These are phyloP conservation scores for Euura saliciscinereae DNA, from an alignment of 1,140 invertebrate species.

Conservation along the genomic window DNA sequence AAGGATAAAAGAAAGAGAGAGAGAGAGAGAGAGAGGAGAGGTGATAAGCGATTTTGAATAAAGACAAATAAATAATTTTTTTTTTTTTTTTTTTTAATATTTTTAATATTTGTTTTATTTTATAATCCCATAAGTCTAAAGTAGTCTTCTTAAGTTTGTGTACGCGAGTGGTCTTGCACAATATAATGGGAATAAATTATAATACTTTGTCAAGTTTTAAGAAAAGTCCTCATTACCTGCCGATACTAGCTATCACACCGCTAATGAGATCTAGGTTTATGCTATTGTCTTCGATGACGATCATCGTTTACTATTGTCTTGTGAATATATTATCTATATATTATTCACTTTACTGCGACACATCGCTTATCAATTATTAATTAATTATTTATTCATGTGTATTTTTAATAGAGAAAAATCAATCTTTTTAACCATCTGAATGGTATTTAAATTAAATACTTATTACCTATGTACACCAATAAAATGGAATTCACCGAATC, in stretches of 20 bases:
- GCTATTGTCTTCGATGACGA: background rate
- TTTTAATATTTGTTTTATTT: conserved; percentile 57
- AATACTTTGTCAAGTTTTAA: conserved; percentile 59
- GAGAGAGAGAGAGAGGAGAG: too few species aligned
- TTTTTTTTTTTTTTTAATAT: conserved; percentile 35
- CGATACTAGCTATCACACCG: too few species aligned
- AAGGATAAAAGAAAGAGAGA: too few species aligned
- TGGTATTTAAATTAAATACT: too few species aligned
- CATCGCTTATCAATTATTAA: too few species aligned
- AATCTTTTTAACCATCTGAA: too few species aligned
- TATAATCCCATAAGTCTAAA: conserved; percentile 60
- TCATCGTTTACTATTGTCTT: background rate
- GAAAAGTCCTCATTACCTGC: too few species aligned
- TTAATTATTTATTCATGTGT: background rate
- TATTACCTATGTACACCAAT: too few species aligned
- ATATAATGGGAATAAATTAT: conserved; percentile 63
- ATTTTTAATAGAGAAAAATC: too few species aligned
- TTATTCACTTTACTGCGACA: background rate
- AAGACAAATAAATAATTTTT: conserved; percentile 17
- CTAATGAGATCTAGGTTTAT: background rate
- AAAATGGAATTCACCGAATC: too few species aligned
- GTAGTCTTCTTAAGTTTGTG: conserved; percentile 58
- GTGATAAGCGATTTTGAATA: background rate
- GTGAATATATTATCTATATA: background rate
- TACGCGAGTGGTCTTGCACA: conserved; percentile 57